Conservation (phyloP, 2,113 vertebrate species). For the Callopanchax toddi region DNA sequence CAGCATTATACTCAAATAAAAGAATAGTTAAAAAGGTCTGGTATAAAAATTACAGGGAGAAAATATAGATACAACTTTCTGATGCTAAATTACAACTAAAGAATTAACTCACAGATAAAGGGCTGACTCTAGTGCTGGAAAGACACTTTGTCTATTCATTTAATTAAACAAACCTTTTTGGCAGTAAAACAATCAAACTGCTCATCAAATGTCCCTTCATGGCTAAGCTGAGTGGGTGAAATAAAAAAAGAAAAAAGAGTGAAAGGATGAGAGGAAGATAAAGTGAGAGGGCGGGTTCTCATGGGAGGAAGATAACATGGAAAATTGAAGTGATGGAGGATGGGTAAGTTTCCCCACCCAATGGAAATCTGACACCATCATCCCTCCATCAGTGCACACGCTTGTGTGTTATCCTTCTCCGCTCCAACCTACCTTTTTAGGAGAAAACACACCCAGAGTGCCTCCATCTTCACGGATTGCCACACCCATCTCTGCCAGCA, state of each 20-base stretch:
- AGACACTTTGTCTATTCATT: slow-evolving; percentile 7
- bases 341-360: slow-evolving; percentile 24
- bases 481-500: slow-evolving; percentile 98
- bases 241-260: slow-evolving; percentile 44
- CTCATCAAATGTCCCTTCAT: slow-evolving; percentile 81
- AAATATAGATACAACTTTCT: not conserved
- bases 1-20: slow-evolving; percentile 2
- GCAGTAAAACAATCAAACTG: slow-evolving; percentile 84
- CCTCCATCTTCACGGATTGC: slow-evolving; percentile 98
- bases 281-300: slow-evolving; percentile 11
- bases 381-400: not conserved
- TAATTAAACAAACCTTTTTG: slow-evolving; percentile 85
- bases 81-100: not conserved
- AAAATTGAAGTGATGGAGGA: slow-evolving; percentile 28
- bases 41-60: not conserved
- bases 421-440: slow-evolving; percentile 90
- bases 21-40: not conserved
- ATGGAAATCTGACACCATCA: slow-evolving; percentile 7
- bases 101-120: not conserved
- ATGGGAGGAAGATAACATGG: slow-evolving; percentile 24
- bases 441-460: slow-evolving; percentile 97
- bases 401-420: not conserved
- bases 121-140: slow-evolving; percentile 24
- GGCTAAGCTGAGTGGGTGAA: slow-evolving; percentile 80
- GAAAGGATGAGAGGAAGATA: slow-evolving; percentile 34